These are phyloP conservation scores for Pterostichus niger DNA, from an alignment of 2,888 invertebrate genomes.

Conservation along the genomic window DNA sequence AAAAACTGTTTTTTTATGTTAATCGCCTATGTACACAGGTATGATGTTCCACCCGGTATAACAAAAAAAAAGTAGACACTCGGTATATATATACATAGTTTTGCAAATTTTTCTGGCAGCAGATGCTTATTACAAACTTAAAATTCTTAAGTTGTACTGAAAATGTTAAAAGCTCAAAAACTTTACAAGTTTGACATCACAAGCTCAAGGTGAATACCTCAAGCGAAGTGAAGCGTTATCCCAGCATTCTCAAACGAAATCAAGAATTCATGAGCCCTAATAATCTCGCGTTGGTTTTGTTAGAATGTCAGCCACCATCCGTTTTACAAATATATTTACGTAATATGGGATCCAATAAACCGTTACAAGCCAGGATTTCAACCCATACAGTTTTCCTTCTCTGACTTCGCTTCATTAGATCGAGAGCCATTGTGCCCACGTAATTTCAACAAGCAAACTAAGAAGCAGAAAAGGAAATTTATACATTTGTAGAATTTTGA, in stretches of 20 bases:
- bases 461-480: constrained; percentile 24
- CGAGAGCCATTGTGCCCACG: constrained; percentile 8
- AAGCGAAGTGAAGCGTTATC: background rate
- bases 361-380: constrained; percentile 4
- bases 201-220: constrained; percentile 1
- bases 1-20: too few species aligned
- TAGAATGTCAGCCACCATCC: constrained; percentile 12
- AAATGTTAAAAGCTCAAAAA: background rate
- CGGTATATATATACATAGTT: too few species aligned
- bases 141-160: constrained; percentile 6
- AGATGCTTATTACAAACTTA: background rate
- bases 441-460: constrained; percentile 39
- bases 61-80: too few species aligned
- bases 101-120: too few species aligned
- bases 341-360: constrained; percentile 54
- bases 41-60: too few species aligned
- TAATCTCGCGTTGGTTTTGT: constrained; percentile 39
- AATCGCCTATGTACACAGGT: too few species aligned
- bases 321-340: constrained; percentile 60
- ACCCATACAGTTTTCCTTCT: background rate
- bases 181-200: background rate
- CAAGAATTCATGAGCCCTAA: constrained; percentile 61
- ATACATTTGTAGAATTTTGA: constrained; percentile 26
- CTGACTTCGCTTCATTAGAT: constrained; percentile 42
- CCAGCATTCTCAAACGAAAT: constrained; percentile 57